Percentiles rank a stretch among this genome's conserved stretches.
Conservation (phyloP, 2,888 invertebrate species). For the Aspidapion aeneum region DNA sequence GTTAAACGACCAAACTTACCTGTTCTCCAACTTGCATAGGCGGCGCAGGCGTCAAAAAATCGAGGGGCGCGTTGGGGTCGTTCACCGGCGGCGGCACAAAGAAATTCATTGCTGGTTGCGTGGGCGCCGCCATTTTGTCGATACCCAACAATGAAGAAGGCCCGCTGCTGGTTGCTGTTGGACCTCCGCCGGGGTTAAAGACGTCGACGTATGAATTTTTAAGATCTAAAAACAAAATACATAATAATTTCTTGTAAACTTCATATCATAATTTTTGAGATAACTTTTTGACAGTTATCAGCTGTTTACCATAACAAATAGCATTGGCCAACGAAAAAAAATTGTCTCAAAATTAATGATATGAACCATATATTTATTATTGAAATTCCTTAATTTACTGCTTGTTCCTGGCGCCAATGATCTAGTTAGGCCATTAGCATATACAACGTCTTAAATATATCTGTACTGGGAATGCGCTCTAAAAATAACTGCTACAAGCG, state of each 20-base stretch:
- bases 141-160: constrained; percentile 47
- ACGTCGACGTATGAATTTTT: constrained; percentile 89
- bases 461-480: too few species aligned
- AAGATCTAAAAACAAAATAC: constrained; percentile 56
- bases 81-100: constrained; percentile 56
- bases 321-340: too few species aligned
- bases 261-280: too few species aligned
- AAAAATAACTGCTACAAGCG: too few species aligned
- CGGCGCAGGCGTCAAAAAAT: constrained; percentile 52
- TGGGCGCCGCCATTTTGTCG: constrained; percentile 30
- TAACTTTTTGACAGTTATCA: neutral
- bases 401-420: too few species aligned
- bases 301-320: too few species aligned
- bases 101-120: constrained; percentile 49
- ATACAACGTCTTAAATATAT: too few species aligned
- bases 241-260: constrained; percentile 5
- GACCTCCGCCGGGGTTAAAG: constrained; percentile 67
- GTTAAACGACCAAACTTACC: too few species aligned
- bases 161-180: constrained; percentile 23
- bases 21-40: constrained; percentile 36
- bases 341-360: too few species aligned
- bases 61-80: constrained; percentile 55
- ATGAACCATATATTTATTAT: too few species aligned
- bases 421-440: too few species aligned
- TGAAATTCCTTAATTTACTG: too few species aligned